Conservation (phyloP, 2,113 vertebrate species). For the Pipra filicauda region DNA sequence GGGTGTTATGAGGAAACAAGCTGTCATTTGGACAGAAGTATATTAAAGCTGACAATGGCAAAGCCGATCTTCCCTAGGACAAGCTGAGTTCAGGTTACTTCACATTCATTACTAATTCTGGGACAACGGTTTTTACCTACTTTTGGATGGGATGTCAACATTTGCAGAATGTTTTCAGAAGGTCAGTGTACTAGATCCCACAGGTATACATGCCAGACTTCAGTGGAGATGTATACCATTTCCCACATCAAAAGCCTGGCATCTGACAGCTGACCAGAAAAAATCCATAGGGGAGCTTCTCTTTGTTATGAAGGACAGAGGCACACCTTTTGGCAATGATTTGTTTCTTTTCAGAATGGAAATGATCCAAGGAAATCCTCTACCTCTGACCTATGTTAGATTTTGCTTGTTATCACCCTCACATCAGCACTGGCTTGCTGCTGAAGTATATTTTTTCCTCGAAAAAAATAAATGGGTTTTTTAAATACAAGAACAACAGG, state of each 20-base stretch:
- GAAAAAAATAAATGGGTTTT: neutral
- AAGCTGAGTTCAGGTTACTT: conserved; percentile 76
- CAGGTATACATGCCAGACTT: conserved; percentile 62
- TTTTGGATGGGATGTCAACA: conserved; percentile 71
- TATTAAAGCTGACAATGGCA: conserved; percentile 77
- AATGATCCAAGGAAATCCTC: conserved; percentile 46
- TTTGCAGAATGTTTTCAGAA: conserved; percentile 64
- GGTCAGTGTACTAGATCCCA: conserved; percentile 55
- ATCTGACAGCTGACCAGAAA: conserved; percentile 66
- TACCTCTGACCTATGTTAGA: conserved; percentile 13
- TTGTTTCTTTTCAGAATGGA: conserved; percentile 49
- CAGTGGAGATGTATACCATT: conserved; percentile 26
- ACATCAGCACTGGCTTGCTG: neutral
- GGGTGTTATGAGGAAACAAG: conserved; percentile 63
- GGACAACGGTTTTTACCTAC: conserved; percentile 61
- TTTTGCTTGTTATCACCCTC: conserved; percentile 50
- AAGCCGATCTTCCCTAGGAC: conserved; percentile 70
- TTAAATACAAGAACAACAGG: neutral
- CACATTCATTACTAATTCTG: conserved; percentile 62
- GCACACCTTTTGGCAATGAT: conserved; percentile 23
- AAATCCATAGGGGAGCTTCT: conserved; percentile 56
- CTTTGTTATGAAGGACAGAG: conserved; percentile 45
- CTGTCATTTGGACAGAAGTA: conserved; percentile 68
- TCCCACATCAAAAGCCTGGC: conserved; percentile 63
- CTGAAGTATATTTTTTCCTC: neutral